phyloP scores from a whole-genome alignment of 2,888 invertebrate species.

The Cheilosia pagana region DNA sequence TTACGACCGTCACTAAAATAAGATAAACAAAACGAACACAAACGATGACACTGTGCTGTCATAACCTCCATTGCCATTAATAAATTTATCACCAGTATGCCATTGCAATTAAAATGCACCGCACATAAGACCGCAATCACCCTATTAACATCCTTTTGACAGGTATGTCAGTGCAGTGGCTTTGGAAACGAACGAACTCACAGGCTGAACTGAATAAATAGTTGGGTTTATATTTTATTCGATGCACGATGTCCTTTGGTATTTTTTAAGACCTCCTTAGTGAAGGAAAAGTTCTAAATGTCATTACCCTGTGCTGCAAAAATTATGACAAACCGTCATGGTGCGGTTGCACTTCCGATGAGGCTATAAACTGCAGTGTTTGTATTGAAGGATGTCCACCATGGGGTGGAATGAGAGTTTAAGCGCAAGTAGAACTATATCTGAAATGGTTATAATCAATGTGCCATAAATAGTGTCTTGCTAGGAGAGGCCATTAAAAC shows the following conservation, averaged over 20 bases:
- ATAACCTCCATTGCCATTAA: slow-evolving; percentile 29
- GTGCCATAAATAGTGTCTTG: slow-evolving; percentile 29
- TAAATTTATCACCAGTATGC: slow-evolving; percentile 37
- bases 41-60: neutral
- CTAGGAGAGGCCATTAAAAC: neutral
- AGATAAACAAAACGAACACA: neutral
- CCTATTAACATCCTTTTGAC: slow-evolving; percentile 57
- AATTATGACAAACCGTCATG: slow-evolving; percentile 56
- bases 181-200: neutral
- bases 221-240: slow-evolving; percentile 29
- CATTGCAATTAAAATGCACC: slow-evolving; percentile 62
- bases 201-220: slow-evolving; percentile 4
- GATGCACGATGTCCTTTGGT: slow-evolving; percentile 48
- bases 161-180: slow-evolving; percentile 56
- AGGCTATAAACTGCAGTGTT: slow-evolving; percentile 39
- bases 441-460: slow-evolving; percentile 41
- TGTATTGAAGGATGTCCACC: slow-evolving; percentile 21
- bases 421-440: slow-evolving; percentile 19
- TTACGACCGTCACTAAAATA: slow-evolving; percentile 9
- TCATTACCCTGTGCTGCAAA: slow-evolving; percentile 49
- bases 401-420: slow-evolving; percentile 8
- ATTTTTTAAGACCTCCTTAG: slow-evolving; percentile 41
- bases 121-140: slow-evolving; percentile 52
- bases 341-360: slow-evolving; percentile 35
- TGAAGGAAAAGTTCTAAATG: slow-evolving; percentile 38